A percentile compares a stretch with the other conserved stretches of the same genome.
phyloP scores from a whole-genome alignment of 1,140 invertebrate genomes.

The Procambarus clarkii region DNA sequence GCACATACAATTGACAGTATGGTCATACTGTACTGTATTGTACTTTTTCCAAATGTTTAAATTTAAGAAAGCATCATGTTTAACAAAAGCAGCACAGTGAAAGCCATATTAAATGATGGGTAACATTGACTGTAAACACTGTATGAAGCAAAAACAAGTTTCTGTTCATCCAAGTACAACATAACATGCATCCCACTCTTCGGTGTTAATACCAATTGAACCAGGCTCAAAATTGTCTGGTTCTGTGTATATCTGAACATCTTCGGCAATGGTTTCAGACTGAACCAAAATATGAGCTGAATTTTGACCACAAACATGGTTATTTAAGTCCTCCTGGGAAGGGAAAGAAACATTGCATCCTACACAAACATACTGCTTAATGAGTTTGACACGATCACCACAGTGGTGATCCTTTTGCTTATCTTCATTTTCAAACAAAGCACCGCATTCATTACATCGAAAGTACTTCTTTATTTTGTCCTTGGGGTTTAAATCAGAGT shows the following conservation, averaged over 20 bases:
- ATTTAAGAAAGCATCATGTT: too few species aligned
- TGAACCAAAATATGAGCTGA: conserved; percentile 34
- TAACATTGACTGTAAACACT: neutral
- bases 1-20: too few species aligned
- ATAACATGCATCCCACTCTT: conserved; percentile 55
- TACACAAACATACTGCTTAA: conserved; percentile 14
- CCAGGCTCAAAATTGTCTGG: conserved; percentile 24
- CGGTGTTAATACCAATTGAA: conserved; percentile 39
- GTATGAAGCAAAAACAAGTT: neutral
- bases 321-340: conserved; percentile 18
- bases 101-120: too few species aligned
- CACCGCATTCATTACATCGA: conserved; percentile 42
- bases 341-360: conserved; percentile 32
- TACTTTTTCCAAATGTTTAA: too few species aligned
- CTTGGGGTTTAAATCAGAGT: neutral
- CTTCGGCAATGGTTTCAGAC: conserved; percentile 23
- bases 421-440: conserved; percentile 43
- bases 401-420: conserved; percentile 33
- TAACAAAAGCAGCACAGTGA: too few species aligned
- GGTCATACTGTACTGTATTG: too few species aligned
- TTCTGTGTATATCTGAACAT: conserved; percentile 45
- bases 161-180: conserved; percentile 18
- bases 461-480: conserved; percentile 39
- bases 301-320: conserved; percentile 21
- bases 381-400: conserved; percentile 23